phyloP scores from a whole-genome alignment of 1,140 invertebrate genomes.

The Atta colombica region DNA sequence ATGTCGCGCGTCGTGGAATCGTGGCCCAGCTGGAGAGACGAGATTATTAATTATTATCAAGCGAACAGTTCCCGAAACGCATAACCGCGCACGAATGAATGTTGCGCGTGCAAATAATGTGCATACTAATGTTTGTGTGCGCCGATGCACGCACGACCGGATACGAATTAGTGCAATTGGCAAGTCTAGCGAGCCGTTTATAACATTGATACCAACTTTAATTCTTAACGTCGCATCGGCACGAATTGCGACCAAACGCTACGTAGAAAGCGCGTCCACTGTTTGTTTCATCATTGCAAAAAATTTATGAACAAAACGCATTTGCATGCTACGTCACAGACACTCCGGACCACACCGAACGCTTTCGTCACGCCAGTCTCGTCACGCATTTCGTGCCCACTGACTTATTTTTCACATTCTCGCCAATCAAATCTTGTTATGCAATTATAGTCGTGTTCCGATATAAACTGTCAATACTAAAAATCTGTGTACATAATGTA shows the following conservation, averaged over 20 bases:
- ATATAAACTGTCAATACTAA: too few relatives aligned
- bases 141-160: conserved; percentile 16
- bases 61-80: conserved; percentile 46
- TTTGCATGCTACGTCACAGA: conserved; percentile 46
- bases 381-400: conserved; percentile 44
- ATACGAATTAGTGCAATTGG: conserved; percentile 54
- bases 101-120: conserved; percentile 14
- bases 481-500: too few relatives aligned
- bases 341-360: conserved; percentile 28
- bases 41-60: conserved; percentile 72
- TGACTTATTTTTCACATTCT: conserved; percentile 31
- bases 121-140: background rate
- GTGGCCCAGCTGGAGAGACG: background rate
- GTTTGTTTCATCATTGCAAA: conserved; percentile 17
- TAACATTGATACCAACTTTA: conserved; percentile 54
- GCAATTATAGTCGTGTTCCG: background rate
- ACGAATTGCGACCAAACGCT: conserved; percentile 23
- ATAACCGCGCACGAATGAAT: conserved; percentile 59
- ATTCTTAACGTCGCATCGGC: conserved; percentile 40
- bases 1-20: conserved; percentile 31
- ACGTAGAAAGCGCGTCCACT: background rate
- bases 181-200: conserved; percentile 44
- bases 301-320: conserved; percentile 54
- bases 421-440: conserved; percentile 19
- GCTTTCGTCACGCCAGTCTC: conserved; percentile 47